phyloP scores from a whole-genome alignment of 2,888 invertebrate species.

The Hypena proboscidalis region DNA sequence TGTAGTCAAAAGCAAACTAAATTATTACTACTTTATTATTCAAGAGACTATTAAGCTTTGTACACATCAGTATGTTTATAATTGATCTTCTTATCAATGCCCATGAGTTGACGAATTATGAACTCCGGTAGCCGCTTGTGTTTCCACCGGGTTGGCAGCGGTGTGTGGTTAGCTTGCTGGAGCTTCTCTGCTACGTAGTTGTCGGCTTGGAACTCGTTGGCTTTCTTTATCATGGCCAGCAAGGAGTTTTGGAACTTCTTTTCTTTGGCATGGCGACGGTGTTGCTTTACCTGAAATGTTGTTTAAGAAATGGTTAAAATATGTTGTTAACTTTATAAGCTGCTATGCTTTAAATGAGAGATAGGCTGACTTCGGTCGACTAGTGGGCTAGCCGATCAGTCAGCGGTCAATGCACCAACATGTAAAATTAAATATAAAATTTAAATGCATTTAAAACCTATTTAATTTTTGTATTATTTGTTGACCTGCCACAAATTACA shows the following conservation, averaged over 20 bases:
- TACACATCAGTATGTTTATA: conserved; percentile 79
- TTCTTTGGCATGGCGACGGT: conserved; percentile 90
- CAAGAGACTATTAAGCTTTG: conserved; percentile 56
- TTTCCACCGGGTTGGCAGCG: conserved; percentile 84
- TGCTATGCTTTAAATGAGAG: too few species aligned
- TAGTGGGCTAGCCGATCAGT: too few species aligned
- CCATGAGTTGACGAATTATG: conserved; percentile 88
- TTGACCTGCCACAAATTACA: too few species aligned
- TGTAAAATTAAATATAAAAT: too few species aligned
- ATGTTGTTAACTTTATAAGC: too few species aligned
- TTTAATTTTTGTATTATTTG: too few species aligned
- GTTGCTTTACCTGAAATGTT: conserved; percentile 85
- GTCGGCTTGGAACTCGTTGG: conserved; percentile 91
- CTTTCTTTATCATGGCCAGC: conserved; percentile 88
- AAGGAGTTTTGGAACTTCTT: conserved; percentile 91
- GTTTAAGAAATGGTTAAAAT: neutral
- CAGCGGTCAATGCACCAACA: too few species aligned
- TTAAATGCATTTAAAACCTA: too few species aligned
- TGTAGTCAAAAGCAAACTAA: conserved; percentile 7
- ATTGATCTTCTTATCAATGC: conserved; percentile 84
- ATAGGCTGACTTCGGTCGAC: too few species aligned
- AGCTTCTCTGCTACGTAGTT: conserved; percentile 88
- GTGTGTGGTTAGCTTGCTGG: conserved; percentile 84
- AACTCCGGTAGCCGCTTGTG: conserved; percentile 88
- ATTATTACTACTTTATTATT: conserved; percentile 36